phyloP scores from a whole-genome alignment of 2,888 invertebrate species.

The Andrena marginata region DNA sequence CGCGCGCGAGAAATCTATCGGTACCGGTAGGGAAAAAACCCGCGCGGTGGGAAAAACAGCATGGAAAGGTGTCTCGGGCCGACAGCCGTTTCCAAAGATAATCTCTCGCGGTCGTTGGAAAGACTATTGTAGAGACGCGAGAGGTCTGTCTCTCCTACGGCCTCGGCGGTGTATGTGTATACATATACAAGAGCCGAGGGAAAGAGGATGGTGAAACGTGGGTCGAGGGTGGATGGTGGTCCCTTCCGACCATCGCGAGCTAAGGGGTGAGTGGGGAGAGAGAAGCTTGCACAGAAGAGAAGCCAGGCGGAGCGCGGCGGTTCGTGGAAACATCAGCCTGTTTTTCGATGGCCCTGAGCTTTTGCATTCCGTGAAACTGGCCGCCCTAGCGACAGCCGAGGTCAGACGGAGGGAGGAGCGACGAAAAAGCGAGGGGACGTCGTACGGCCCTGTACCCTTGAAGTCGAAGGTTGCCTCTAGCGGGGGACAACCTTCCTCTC shows the following conservation, averaged over 20 bases:
- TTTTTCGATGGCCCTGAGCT: conserved; percentile 49
- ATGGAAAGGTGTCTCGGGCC: background rate
- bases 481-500: conserved; percentile 78
- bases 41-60: background rate
- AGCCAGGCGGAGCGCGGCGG: background rate
- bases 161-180: background rate
- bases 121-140: conserved; percentile 8
- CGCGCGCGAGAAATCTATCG: background rate
- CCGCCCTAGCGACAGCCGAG: background rate
- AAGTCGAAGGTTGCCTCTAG: conserved; percentile 80
- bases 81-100: background rate
- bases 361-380: conserved; percentile 48
- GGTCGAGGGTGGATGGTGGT: conserved; percentile 20
- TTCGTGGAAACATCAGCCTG: conserved; percentile 41
- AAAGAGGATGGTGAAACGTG: background rate
- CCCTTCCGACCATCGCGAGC: background rate
- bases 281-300: background rate
- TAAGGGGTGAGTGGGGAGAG: background rate
- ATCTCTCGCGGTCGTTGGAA: background rate
- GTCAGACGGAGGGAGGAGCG: conserved; percentile 40
- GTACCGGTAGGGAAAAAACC: background rate
- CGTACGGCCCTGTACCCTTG: conserved; percentile 82
- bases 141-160: background rate
- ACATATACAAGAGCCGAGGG: background rate
- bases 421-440: conserved; percentile 58